Evolutionary conservation across 2,888 invertebrate species (phyloP), one percentile per base, ranked within the genome.

Genomic region (Scelioninae gen. 1): DNA sequence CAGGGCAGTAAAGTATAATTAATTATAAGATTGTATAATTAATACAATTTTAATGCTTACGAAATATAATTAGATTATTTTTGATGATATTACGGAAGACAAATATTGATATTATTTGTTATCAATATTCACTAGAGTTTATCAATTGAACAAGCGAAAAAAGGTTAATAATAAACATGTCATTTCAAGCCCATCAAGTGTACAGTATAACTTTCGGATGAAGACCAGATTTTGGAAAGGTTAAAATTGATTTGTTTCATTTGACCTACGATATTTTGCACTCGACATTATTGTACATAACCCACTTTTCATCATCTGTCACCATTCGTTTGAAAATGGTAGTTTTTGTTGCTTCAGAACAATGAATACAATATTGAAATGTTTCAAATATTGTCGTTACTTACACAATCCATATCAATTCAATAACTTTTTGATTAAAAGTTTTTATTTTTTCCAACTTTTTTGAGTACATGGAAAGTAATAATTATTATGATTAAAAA

Each of bases 231-330:
- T 72, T 62, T 29, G 34, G 40, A 60, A 38, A 47, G 40, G 49
- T 71, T 71, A 62, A 72, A 66, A 76, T 34, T 78, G 78, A 78
- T 71, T 58, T 63, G 63, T 78, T 78, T 56, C 63, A 53, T 72
- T 58, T 65, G 71, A 58, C 65, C 65, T 58, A 11, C 58, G 51
- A 72, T 79, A 72, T 79, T 79, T 71, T 56, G 78, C 51, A 45
- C 51, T 56, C 56, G 63, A 56, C 78, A 78, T 78, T 78, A 78
- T 71, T 78, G 78, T 63, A 47, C 60, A 56, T 63, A 71, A 71
- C 63, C 69, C 71, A 71, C 71, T 71, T 71, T 77, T 77, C 77
- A 77, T 69, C 69, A 63, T 69, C 60, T 77, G 68, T 77, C 77
- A 77, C 63, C 62, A 45, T 53, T 11, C 69, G 38, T 66, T 75